Evolutionary conservation across 2,113 vertebrate species (phyloP).

Genomic region (Muscicapa adusta): DNA sequence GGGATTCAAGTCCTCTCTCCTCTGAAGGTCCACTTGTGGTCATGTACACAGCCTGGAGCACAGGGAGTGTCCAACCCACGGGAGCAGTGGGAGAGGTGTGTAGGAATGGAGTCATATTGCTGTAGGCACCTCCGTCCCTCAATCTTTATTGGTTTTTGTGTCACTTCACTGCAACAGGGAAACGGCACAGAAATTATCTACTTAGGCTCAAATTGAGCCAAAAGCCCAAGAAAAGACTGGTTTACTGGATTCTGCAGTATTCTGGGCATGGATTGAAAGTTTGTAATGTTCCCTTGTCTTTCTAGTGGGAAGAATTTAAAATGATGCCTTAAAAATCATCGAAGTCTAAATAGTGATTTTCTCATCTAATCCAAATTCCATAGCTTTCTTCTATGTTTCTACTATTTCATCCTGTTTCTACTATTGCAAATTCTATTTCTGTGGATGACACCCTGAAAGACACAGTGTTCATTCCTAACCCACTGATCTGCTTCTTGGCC

Average conservation of each 20-base stretch:
- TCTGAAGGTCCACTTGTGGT: background rate
- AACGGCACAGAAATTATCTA: background rate
- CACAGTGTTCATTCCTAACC: background rate
- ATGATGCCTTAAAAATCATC: background rate
- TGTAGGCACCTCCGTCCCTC: background rate
- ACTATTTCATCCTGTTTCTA: background rate
- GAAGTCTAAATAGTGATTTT: background rate
- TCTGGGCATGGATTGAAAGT: background rate
- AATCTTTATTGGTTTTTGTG: background rate
- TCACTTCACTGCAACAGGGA: background rate
- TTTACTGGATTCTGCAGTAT: background rate
- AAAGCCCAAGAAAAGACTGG: background rate
- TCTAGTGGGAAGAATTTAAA: background rate
- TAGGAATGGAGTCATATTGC: background rate
- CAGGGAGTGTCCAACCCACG: background rate
- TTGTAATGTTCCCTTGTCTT: background rate
- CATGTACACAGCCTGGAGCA: background rate
- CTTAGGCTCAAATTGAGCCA: background rate
- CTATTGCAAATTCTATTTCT: background rate
- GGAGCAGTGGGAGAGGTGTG: background rate
- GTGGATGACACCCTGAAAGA: background rate
- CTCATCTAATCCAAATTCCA: background rate
- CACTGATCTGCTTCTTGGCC: background rate
- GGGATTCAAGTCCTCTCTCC: background rate
- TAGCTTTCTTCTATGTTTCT: background rate